Evolutionary conservation across 2,797 vertebrate genomes (phyloP), one percentile per base, ranked within the genome.

Genomic region (Malacoraja senta): DNA sequence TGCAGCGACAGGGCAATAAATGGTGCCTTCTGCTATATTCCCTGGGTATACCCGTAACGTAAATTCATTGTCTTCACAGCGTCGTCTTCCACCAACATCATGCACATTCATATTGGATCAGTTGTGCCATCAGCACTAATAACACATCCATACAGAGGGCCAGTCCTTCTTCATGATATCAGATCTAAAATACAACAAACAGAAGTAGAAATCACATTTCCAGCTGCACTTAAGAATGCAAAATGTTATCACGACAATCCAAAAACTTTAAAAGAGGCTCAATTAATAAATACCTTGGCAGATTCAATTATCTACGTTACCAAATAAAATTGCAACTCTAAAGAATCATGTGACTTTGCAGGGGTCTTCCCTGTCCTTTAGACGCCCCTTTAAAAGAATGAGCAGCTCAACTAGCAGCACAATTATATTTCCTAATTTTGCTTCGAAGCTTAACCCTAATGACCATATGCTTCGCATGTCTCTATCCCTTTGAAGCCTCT

Each of bases 11-110:
- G 99, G 98, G 96, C 98, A 99, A 95, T 99, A 99, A 95, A 99
- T 99, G 9, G 98, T 99, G 93, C 98, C 98, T 96, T 99, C 98
- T 0, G 98, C 97, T 80, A 99, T 97, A 95, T 95, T 96, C 72
- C 99, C 99, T 0, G 99, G 98, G 95, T 99, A 99, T 94, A 99
- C 97, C 94, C 97, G 98, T 95, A 99, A 95, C 0, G 97, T 99
- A 94, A 97, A 98, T 94, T 99, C 99, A 0, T 97, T 98, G 96
- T 99, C 98, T 96, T 99, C 98, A 93, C 97, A 98, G 97, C 98
- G 98, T 96, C 97, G 97, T 96, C 98, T 98, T 96, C 98, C 98
- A 96, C 98, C 97, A 95, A 96, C 97, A 97, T 99, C 98, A 97
- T 97, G 98, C 96, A 97, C 96, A 97, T 97, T 99, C 98, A 99